Evolutionary conservation across 2,888 invertebrate genomes (phyloP).

Genomic region (Thymelicus acteon): DNA sequence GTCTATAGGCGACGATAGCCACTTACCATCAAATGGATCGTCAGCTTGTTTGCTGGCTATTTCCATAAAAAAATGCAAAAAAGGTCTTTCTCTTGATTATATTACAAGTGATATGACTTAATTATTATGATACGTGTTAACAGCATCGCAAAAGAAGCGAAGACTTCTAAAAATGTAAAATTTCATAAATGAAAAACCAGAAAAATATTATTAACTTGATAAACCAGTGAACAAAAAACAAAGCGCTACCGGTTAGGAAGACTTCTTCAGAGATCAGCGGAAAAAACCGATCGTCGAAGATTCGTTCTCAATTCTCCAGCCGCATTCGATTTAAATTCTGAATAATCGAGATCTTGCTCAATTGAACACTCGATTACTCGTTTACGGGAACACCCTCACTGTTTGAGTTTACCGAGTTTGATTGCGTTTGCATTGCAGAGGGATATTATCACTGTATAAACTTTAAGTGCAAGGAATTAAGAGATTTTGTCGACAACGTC

Average conservation of each 20-base stretch:
- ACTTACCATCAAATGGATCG: no score
- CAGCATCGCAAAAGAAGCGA: no score
- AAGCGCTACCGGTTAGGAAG: slow-evolving; percentile 24
- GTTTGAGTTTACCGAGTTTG: slow-evolving; percentile 79
- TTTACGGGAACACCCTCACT: slow-evolving; percentile 74
- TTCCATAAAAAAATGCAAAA: no score
- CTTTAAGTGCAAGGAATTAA: slow-evolving; percentile 58
- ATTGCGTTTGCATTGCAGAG: slow-evolving; percentile 76
- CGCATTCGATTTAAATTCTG: slow-evolving; percentile 78
- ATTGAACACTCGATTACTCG: slow-evolving; percentile 82
- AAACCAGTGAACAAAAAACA: slow-evolving; percentile 38
- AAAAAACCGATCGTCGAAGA: slow-evolving; percentile 58
- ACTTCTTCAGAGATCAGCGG: slow-evolving; percentile 48
- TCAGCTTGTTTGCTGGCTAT: no score
- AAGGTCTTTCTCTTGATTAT: no score
- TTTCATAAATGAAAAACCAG: slow-evolving; percentile 20
- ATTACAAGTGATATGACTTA: no score
- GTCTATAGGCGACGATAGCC: no score
- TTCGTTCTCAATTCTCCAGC: slow-evolving; percentile 71
- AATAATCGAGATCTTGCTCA: slow-evolving; percentile 82
- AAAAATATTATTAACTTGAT: slow-evolving; percentile 46
- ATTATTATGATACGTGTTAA: no score
- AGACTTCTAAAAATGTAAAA: no score
- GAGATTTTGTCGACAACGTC: slow-evolving; percentile 34
- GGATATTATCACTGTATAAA: slow-evolving; percentile 67